Evolutionary conservation across 2,113 vertebrate species (phyloP).

Genomic region (Catharus minimus): DNA sequence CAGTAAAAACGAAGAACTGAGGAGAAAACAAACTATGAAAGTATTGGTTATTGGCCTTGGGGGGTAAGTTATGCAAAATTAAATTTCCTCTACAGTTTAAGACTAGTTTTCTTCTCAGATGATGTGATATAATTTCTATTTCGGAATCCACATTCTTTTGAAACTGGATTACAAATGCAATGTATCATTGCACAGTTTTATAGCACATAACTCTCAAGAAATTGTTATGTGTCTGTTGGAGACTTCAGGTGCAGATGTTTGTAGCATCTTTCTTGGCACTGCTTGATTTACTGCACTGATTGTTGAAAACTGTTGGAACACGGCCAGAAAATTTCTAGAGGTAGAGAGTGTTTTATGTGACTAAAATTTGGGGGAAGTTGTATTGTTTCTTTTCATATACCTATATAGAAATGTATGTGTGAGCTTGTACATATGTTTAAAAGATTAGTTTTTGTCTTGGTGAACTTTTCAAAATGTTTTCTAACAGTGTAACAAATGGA

Average conservation of each 20-base stretch:
- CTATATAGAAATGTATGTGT: background rate
- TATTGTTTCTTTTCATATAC: background rate
- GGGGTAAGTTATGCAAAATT: slow-evolving; percentile 80
- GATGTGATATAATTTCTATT: background rate
- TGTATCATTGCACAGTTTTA: background rate
- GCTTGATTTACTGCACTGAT: background rate
- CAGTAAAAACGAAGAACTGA: slow-evolving; percentile 39
- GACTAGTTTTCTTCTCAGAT: background rate
- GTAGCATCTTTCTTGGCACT: background rate
- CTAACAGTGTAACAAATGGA: slow-evolving; percentile 88
- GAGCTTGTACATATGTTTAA: background rate
- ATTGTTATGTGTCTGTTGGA: background rate
- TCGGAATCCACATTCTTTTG: background rate
- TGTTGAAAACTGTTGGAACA: background rate
- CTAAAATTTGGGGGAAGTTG: background rate
- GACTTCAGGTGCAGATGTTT: background rate
- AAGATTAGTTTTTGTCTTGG: background rate
- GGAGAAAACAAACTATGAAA: slow-evolving; percentile 76
- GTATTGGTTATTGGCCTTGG: slow-evolving; percentile 86
- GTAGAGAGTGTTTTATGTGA: background rate
- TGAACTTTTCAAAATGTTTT: background rate
- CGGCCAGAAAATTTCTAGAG: background rate
- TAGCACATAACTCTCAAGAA: background rate
- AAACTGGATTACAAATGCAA: background rate
- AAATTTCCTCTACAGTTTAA: background rate